Evolutionary conservation across 1,140 invertebrate species (phyloP), one percentile per base, ranked within the genome.

Genomic region (Hyphantria cunea): DNA sequence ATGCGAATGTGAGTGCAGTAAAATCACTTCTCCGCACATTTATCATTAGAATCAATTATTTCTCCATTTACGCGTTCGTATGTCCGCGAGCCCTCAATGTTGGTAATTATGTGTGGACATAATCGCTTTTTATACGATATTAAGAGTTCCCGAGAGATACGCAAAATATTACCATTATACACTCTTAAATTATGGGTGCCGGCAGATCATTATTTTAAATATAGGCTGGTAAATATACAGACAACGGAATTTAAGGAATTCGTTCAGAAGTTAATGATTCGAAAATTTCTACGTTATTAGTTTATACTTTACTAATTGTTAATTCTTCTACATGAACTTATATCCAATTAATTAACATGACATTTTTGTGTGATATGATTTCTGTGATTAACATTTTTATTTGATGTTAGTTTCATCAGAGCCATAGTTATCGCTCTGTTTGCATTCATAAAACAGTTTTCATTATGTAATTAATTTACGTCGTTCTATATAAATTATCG

Each of bases 31-130:
- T 73, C n/a, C 70, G 70, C 10, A 34, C 6, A 73, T 76, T 83
- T 73, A 79, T 86, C 84, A 86, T 85, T 85, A 83, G 77, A 86
- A 84, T 82, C 84, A 86, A 86, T 88, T 88, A 86, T 87, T 87
- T 87, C 70, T 66, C 72, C 80, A 89, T 89, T 84, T 86, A 86
- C 84, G 68, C 68, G 70, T 77, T 60, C 75, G 74, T 77, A 77
- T 52, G 53, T 49, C 56, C 70, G 41, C 70, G 54, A 73, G 76
- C 54, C 75, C 73, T 77, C 72, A 72, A 72, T 81, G 78, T 70
- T 74, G 67, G 75, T 74, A 78, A 83, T 84, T 80, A 82, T 73
- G 75, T 78, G 63, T 60, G 72, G 65, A 74, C 70, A 79, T 76
- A 74, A 86, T 83, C 71, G 75, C 75, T 84, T 84, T 86, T 84